A percentile compares a stretch with the other conserved stretches of the same genome.
phyloP scores from a whole-genome alignment of 2,888 invertebrate genomes.

The Melitaea athalia region DNA sequence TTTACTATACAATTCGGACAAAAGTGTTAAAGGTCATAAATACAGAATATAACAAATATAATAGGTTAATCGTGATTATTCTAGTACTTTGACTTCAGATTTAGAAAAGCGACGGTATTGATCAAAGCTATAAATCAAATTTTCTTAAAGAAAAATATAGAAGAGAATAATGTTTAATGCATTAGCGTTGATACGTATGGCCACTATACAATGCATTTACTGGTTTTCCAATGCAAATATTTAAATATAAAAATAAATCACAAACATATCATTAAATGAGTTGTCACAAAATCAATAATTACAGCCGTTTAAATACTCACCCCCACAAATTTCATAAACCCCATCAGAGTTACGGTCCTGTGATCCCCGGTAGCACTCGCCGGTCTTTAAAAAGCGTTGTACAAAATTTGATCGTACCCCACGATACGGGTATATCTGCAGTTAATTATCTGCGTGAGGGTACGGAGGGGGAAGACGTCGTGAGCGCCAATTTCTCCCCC shows the following conservation, averaged over 20 bases:
- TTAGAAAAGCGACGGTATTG: conserved; percentile 47
- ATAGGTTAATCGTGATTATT: conserved; percentile 53
- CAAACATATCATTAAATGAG: conserved; percentile 27
- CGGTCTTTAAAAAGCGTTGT: conserved; percentile 74
- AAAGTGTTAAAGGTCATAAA: conserved; percentile 30
- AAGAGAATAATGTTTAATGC: background rate
- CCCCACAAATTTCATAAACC: conserved; percentile 75
- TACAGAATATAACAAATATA: conserved; percentile 42
- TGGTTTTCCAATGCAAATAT: background rate
- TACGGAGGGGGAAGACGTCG: conserved; percentile 66
- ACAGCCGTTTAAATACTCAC: conserved; percentile 73
- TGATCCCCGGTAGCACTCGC: conserved; percentile 54
- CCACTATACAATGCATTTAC: too few species aligned
- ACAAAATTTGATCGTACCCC: conserved; percentile 73
- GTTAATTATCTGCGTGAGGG: conserved; percentile 78
- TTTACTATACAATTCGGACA: conserved; percentile 13
- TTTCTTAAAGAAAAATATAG: background rate
- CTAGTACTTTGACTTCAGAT: conserved; percentile 55
- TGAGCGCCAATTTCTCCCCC: conserved; percentile 69
- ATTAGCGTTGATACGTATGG: background rate
- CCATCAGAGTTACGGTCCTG: conserved; percentile 60
- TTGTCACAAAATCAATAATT: conserved; percentile 75
- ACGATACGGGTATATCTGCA: conserved; percentile 71
- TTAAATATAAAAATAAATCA: background rate
- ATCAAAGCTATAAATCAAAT: background rate